Percentiles rank a stretch among this genome's conserved stretches.
These are phyloP conservation scores for Nettapus auritus DNA, from an alignment of 2,113 vertebrate genomes.

Conservation along the genomic window DNA sequence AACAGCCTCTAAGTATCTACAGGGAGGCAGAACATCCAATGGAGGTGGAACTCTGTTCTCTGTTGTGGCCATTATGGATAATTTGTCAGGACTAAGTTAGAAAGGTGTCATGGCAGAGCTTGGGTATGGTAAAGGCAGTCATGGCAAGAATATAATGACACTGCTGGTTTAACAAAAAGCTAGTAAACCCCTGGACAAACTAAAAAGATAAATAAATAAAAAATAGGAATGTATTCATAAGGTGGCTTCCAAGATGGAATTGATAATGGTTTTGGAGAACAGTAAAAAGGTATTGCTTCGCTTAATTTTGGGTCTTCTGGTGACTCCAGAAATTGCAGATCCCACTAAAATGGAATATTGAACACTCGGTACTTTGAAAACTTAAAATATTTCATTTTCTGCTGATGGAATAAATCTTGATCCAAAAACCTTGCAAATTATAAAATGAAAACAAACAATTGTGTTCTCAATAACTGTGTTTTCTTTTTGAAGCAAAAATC, in stretches of 20 bases:
- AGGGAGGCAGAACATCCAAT: neutral
- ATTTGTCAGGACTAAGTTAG: neutral
- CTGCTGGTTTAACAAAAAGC: neutral
- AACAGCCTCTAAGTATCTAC: neutral
- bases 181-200: neutral
- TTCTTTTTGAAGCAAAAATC: neutral
- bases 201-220: neutral
- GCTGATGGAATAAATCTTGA: neutral
- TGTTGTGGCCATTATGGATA: neutral
- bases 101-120: neutral
- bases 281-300: neutral
- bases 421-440: neutral
- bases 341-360: neutral
- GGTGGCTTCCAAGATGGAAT: neutral
- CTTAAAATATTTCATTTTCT: accelerated
- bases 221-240: neutral
- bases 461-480: neutral
- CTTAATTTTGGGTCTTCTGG: neutral
- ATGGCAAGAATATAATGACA: neutral
- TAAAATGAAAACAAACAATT: neutral
- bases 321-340: neutral
- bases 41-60: neutral
- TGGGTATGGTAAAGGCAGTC: neutral
- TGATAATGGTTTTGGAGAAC: neutral
- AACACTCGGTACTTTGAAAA: neutral